phyloP scores from a whole-genome alignment of 2,888 invertebrate genomes.

The Ptilodon capucinus region DNA sequence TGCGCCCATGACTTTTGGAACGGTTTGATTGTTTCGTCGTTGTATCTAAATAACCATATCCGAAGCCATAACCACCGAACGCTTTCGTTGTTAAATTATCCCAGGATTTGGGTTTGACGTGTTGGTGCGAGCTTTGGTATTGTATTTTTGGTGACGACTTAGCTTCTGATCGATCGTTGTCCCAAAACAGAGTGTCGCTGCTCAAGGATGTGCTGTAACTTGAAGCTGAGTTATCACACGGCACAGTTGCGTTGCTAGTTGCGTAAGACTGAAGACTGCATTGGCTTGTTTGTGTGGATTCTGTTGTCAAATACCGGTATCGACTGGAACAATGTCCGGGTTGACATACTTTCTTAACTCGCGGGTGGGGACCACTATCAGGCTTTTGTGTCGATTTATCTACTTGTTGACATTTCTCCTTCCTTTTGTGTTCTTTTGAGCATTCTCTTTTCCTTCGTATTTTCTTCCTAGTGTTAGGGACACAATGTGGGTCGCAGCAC shows the following conservation, averaged over 20 bases:
- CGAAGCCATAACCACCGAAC: constrained; percentile 93
- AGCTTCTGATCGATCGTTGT: constrained; percentile 77
- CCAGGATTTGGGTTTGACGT: constrained; percentile 93
- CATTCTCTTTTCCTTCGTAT: constrained; percentile 81
- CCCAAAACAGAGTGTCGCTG: constrained; percentile 94
- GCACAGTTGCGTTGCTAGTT: constrained; percentile 87
- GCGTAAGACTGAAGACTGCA: constrained; percentile 93
- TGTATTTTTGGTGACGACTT: constrained; percentile 75
- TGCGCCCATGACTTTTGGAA: constrained; percentile 77
- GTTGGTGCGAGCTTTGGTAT: constrained; percentile 72
- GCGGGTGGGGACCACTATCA: constrained; percentile 71
- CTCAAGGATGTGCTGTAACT: constrained; percentile 93
- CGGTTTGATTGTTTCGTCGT: constrained; percentile 64
- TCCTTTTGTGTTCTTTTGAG: constrained; percentile 84
- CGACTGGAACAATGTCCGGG: constrained; percentile 69
- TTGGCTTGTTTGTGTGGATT: constrained; percentile 88
- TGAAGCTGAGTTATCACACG: constrained; percentile 87
- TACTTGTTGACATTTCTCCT: constrained; percentile 82
- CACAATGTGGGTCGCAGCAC: constrained; percentile 93
- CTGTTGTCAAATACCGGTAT: constrained; percentile 85
- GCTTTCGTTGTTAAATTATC: constrained; percentile 94
- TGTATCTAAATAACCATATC: constrained; percentile 92
- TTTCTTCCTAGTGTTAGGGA: constrained; percentile 84
- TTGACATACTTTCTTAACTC: constrained; percentile 69
- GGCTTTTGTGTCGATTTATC: constrained; percentile 74